These are phyloP conservation scores for Leucoraja ocellata DNA, from an alignment of 2,797 vertebrate species.

Conservation along the genomic window DNA sequence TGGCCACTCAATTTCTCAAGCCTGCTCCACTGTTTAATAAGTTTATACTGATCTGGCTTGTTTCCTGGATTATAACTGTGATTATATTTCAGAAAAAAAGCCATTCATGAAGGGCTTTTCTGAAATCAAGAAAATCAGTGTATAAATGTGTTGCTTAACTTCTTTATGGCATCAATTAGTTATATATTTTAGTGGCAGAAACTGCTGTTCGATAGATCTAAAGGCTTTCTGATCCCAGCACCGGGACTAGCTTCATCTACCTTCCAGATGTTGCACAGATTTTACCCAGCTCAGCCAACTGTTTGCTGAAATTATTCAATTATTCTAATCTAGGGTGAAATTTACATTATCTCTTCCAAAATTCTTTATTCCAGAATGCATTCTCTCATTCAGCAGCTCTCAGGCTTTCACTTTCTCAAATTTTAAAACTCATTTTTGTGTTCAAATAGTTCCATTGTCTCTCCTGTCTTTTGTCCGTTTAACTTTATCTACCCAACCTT, in stretches of 20 bases:
- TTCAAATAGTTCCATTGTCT: neutral
- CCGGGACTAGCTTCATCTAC: neutral
- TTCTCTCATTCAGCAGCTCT: no score
- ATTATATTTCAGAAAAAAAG: neutral
- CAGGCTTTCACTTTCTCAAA: neutral
- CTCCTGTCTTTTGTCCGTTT: neutral
- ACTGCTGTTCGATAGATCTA: neutral
- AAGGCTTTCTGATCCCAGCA: neutral
- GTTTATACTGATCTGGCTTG: neutral
- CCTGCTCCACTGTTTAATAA: no score
- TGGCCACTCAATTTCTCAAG: no score
- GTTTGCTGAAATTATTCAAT: neutral
- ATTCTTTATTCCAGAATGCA: neutral
- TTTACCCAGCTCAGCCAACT: neutral
- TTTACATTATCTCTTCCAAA: neutral
- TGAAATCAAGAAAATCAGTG: neutral
- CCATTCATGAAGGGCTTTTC: neutral
- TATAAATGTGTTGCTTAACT: neutral
- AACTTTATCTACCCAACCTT: neutral
- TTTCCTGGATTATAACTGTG: neutral
- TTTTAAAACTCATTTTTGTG: neutral
- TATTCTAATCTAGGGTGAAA: neutral
- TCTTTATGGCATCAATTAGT: neutral
- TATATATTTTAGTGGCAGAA: neutral
- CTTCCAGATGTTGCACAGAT: neutral